These are phyloP conservation scores for Neocloeon triangulifer DNA, from an alignment of 1,140 invertebrate species.

Conservation along the genomic window DNA sequence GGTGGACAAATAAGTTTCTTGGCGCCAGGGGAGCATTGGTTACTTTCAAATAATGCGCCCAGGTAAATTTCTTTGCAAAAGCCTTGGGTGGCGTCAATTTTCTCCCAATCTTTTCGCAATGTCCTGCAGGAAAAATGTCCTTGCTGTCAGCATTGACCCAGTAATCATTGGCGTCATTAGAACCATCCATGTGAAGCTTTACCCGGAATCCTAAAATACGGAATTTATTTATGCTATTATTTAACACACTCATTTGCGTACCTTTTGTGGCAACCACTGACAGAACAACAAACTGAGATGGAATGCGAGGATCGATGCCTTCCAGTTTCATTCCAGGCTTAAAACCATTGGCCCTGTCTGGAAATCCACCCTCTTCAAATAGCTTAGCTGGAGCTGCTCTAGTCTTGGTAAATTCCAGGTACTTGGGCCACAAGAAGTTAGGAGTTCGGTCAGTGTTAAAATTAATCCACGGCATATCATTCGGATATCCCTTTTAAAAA, in stretches of 20 bases:
- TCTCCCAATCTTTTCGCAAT: conserved; percentile 65
- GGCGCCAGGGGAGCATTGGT: conserved; percentile 56
- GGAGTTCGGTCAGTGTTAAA: too few relatives aligned
- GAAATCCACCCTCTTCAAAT: conserved; percentile 49
- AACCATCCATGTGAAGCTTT: conserved; percentile 81
- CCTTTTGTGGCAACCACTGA: too few relatives aligned
- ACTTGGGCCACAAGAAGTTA: conserved; percentile 58
- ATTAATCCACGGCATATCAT: too few relatives aligned
- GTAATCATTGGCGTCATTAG: conserved; percentile 72
- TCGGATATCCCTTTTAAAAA: too few relatives aligned
- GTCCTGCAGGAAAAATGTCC: conserved; percentile 83
- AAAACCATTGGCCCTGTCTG: conserved; percentile 43
- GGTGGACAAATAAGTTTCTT: conserved; percentile 39
- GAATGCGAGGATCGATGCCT: conserved; percentile 81
- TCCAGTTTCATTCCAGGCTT: conserved; percentile 78
- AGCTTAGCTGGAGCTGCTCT: conserved; percentile 51
- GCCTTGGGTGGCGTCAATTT: conserved; percentile 51
- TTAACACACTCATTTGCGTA: too few relatives aligned
- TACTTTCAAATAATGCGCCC: conserved; percentile 62
- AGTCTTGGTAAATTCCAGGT: conserved; percentile 41
- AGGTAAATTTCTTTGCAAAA: conserved; percentile 45
- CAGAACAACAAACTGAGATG: conserved; percentile 69
- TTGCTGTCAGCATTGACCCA: conserved; percentile 81
- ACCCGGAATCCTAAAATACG: conserved; percentile 42
- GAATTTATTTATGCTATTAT: too few relatives aligned